Evolutionary conservation across 2,888 invertebrate species (phyloP), one percentile per base, ranked within the genome.

Genomic region (Hemaris fuciformis): DNA sequence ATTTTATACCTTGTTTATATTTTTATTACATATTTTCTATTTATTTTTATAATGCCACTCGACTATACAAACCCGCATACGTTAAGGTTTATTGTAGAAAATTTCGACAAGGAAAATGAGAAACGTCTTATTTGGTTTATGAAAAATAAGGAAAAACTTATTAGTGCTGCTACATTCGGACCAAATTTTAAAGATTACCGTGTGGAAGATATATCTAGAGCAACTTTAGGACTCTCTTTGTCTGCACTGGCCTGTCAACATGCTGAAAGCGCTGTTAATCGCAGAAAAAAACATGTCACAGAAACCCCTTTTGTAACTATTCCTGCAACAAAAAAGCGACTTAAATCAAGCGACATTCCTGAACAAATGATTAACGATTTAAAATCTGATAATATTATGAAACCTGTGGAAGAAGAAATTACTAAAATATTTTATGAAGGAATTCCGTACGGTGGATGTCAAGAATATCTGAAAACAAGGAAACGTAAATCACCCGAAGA

Each of bases 401-500:
- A 63, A 45, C 57, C 69, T 6, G 48, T 69, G 7, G 63, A 65
- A 23, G 58, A 61, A 10, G 62, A 58, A 6, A 46, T 62, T 41
- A n/a, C 57, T 5, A 61, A 43, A 25, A 64, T 67, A 56, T 57
- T 65, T 1, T 64, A 61, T 48, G 5, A 57, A 18, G 25, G 22
- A n/a, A 31, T 69, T 13, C 67, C 67, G n/a, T 23, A 34, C 6
- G 68, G 67, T 13, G 69, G 70, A 6, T 64, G 71, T 13, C 58
- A 41, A 4, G 60, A 64, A 31, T 76, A 76, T 64, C 65, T 76
- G 4, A 70, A 71, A 10, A 62, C 57, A 41, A 72, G 75, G 34
- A 66, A 68, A 25, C 63, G 62, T 15, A 64, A 64, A 57, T 64
- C 61, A 38, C 74, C 75, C n/a, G 71, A 74, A 60, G 69, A 76